Percentiles rank a stretch among this genome's conserved stretches.
These are phyloP conservation scores for Trissonchulus sp. DNA, from an alignment of 2,888 invertebrate genomes.

Conservation along the genomic window DNA sequence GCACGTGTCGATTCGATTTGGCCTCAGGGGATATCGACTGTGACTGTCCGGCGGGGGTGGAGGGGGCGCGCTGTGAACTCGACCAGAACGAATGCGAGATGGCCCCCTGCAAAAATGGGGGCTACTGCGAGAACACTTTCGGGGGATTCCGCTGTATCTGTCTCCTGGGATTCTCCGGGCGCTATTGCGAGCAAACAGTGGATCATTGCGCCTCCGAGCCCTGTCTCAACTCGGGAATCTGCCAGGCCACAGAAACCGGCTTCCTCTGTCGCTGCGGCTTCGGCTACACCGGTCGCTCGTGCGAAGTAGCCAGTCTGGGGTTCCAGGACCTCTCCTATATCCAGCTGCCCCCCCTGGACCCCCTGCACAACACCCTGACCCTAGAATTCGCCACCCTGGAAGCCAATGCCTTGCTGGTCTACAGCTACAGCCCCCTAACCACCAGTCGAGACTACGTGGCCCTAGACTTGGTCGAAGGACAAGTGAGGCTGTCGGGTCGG, in stretches of 20 bases:
- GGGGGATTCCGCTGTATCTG: conserved; percentile 85
- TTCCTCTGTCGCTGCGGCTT: conserved; percentile 72
- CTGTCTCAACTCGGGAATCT: conserved; percentile 80
- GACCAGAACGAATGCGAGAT: conserved; percentile 55
- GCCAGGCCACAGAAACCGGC: conserved; percentile 60
- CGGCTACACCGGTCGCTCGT: conserved; percentile 77
- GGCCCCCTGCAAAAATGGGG: conserved; percentile 76
- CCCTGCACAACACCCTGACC: conserved; percentile 81
- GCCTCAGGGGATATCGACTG: conserved; percentile 70
- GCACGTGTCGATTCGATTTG: conserved; percentile 46
- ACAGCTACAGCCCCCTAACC: conserved; percentile 79
- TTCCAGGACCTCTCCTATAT: conserved; percentile 82
- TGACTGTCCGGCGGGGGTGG: conserved; percentile 68
- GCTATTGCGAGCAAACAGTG: conserved; percentile 74
- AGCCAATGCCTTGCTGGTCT: conserved; percentile 71
- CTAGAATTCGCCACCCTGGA: conserved; percentile 82
- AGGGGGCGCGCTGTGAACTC: conserved; percentile 75
- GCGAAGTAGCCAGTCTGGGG: conserved; percentile 81
- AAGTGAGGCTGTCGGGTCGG: conserved; percentile 70
- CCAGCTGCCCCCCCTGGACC: conserved; percentile 76
- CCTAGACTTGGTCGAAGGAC: conserved; percentile 75
- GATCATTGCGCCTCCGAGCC: conserved; percentile 87
- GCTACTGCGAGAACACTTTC: conserved; percentile 78
- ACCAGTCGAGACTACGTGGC: conserved; percentile 86
- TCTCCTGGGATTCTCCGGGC: conserved; percentile 80